Evolutionary conservation across 1,140 invertebrate species (phyloP).

Genomic region (Muscidifurax raptorellus): DNA sequence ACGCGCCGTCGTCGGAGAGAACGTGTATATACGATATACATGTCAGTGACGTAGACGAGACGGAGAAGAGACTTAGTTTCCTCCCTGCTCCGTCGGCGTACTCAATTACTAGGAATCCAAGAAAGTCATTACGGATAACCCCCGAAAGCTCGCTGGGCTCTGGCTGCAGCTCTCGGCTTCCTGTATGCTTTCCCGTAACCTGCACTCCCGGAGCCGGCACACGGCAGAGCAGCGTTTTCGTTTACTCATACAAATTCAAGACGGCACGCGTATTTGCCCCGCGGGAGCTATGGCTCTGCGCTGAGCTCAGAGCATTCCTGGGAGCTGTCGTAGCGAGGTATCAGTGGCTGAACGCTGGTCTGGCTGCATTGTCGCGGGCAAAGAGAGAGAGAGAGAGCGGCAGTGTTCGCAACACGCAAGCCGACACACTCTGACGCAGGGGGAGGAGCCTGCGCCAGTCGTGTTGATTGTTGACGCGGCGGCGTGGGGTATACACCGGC

Average conservation of each 20-base stretch:
- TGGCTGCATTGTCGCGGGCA: not conserved
- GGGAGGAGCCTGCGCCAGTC: not conserved
- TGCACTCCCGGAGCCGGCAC: no score
- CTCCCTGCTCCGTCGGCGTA: not conserved
- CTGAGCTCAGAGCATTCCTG: not conserved
- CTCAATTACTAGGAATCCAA: slow-evolving; percentile 46
- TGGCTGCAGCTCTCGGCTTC: no score
- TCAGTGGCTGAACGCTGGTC: not conserved
- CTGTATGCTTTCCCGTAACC: no score
- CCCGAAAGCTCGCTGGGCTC: not conserved
- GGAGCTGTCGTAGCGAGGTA: not conserved
- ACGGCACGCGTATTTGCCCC: not conserved
- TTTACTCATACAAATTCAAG: slow-evolving; percentile 28
- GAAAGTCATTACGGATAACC: slow-evolving; percentile 47
- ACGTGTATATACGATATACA: not conserved
- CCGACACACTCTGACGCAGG: not conserved
- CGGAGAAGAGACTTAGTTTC: not conserved
- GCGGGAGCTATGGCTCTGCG: not conserved
- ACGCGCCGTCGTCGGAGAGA: not conserved
- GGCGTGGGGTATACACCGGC: not conserved
- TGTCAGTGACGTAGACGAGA: no score
- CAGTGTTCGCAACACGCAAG: not conserved
- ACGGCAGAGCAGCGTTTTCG: not conserved
- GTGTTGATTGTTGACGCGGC: not conserved
- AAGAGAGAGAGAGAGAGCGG: not conserved